Base-by-base conservation (phyloP, 2,113 vertebrate genomes). In the Eupsittula cactorum region DNA sequence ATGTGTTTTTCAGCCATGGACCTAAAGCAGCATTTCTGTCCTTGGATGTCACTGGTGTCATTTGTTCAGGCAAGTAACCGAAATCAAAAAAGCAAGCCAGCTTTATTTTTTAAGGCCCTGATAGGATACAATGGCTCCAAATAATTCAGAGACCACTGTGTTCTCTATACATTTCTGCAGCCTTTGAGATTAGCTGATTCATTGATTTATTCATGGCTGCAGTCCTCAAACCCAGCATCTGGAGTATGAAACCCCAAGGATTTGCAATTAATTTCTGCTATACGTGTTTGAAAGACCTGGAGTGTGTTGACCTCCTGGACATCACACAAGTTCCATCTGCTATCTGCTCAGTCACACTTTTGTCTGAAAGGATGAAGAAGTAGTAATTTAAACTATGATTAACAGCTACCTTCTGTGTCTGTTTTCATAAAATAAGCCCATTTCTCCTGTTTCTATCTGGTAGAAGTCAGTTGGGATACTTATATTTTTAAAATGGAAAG, bases 181-280 rank as follows among this genome's bases (percentile, higher is more conserved):
- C 70, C 68, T 96, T 93, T 93, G 75, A 91, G 86, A 92, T 94
- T 88, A 94, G 80, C 86, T 62, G 52, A 88, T 93, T 93, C 88
- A 95, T 92, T 93, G 52, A 90, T 93, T 94, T 90, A 95, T 90
- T 95, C 80, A 89, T 39, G 65, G 52, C 77, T 88, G 60, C 19
- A 47, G 65, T 75, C 47, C 60, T 86, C 82, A 84, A 81, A 86
- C 15, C 23, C 82, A 88, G 77, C 84, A 88, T 87, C 83, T 94
- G 91, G 69, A 96, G 75, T 79, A 86, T 39, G 76, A 91, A 93
- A 93, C 77, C 35, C 50, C 86, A 88, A 24, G 80, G 93, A 93
- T 85, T 68, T 93, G 86, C 80, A 96, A 93, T 91, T 96, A 93
- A 92, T 91, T 96, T 95, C 88, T 86, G 70, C 62, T 85, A 78